A percentile compares a stretch with the other conserved stretches of the same genome.
Evolutionary conservation across 92 coral and sea anemone genomes (phyloP).

Genomic region (Porites lobata): DNA sequence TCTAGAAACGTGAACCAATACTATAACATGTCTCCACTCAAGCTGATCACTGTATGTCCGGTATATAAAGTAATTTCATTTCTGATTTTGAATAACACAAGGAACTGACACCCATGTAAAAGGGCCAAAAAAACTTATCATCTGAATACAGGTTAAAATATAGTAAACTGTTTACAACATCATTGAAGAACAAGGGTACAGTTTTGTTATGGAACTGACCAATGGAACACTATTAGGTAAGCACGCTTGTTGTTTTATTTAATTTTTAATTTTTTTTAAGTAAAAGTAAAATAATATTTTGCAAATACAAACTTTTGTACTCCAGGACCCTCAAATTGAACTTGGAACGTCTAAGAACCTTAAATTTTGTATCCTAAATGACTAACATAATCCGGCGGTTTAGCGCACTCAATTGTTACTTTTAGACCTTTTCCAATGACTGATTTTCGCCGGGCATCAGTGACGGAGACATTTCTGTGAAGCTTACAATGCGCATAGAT

Average conservation of each 20-base stretch:
- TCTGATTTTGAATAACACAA: not conserved
- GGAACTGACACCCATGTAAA: constrained; percentile 7
- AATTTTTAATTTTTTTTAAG: not conserved
- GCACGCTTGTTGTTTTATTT: not conserved
- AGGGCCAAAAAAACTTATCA: not conserved
- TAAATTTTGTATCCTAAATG: too few relatives aligned
- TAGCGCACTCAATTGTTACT: too few relatives aligned
- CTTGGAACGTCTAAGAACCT: too few relatives aligned
- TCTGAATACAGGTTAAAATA: too few relatives aligned
- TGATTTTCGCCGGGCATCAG: too few relatives aligned
- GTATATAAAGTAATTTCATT: not conserved
- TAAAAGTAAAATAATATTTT: not conserved
- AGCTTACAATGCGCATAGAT: not conserved
- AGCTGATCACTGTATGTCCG: not conserved
- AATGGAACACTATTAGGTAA: constrained; percentile 2
- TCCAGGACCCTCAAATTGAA: too few relatives aligned
- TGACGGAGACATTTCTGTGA: not conserved
- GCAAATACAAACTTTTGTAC: too few relatives aligned
- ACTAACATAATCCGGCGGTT: too few relatives aligned
- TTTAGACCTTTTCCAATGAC: too few relatives aligned
- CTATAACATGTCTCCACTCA: not conserved
- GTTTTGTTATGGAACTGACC: constrained; percentile 16
- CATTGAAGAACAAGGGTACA: not conserved
- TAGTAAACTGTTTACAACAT: not conserved
- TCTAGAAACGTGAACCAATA: constrained; percentile 1